Evolutionary conservation across 2,797 vertebrate species (phyloP).

Genomic region (Rachycentron canadum): DNA sequence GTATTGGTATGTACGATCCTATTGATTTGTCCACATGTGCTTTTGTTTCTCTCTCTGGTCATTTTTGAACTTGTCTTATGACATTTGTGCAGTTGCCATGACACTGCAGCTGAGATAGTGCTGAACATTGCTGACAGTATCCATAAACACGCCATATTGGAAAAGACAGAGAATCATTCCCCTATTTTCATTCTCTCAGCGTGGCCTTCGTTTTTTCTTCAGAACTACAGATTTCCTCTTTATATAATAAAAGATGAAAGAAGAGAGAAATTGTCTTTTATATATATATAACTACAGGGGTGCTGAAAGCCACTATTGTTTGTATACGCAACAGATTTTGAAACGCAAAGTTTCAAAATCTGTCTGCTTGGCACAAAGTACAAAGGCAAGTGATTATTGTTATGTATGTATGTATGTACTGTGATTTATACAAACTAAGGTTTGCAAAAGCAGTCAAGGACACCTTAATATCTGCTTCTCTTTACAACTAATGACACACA

Average conservation of each 20-base stretch:
- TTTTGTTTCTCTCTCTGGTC: slow-evolving; percentile 34
- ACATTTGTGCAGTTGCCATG: slow-evolving; percentile 69
- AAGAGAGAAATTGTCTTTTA: slow-evolving; percentile 22
- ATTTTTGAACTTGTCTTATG: slow-evolving; percentile 43
- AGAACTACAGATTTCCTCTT: slow-evolving; percentile 46
- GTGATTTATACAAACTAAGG: neutral
- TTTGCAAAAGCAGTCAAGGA: slow-evolving; percentile 43
- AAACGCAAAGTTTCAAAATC: no score
- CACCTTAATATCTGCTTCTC: slow-evolving; percentile 46
- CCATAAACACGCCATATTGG: neutral
- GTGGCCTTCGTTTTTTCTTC: slow-evolving; percentile 39
- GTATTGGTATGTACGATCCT: neutral
- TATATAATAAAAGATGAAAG: slow-evolving; percentile 53
- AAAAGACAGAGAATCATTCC: slow-evolving; percentile 37
- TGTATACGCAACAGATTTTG: no score
- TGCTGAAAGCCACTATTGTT: no score
- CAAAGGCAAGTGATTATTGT: slow-evolving; percentile 14
- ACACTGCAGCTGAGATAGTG: slow-evolving; percentile 35
- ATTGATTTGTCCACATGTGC: slow-evolving; percentile 26
- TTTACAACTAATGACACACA: slow-evolving; percentile 42
- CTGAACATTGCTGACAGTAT: slow-evolving; percentile 21
- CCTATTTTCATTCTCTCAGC: slow-evolving; percentile 38
- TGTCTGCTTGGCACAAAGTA: slow-evolving; percentile 12
- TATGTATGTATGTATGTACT: no score
- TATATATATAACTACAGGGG: slow-evolving; percentile 21